Base-by-base conservation (phyloP, 2,888 invertebrate genomes). In the Bhutanitis thaidina region DNA sequence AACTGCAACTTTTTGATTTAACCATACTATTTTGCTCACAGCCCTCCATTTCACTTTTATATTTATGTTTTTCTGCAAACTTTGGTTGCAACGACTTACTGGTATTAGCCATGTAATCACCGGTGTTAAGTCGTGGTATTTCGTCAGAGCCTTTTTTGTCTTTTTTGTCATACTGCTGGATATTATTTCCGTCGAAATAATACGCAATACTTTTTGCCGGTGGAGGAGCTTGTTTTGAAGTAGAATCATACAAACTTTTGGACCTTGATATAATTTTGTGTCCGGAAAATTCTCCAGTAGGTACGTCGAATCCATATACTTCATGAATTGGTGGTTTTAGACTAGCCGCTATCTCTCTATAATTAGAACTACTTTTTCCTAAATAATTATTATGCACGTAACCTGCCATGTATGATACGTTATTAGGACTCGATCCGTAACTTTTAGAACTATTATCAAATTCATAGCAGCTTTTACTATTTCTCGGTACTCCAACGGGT, bases 401-500 rank as follows among this genome's bases (percentile, higher is more conserved):
- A 15, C 90, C 88, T 34, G 85, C 90, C 44, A 92, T 90, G 58
- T 88, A 89, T 1, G 78, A 75, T 5, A 80, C 89, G 14, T 91
- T 90, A 61, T 92, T 92, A 0, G 93, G 92, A 72, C 93, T 92
- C 0, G 91, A 92, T 0, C 92, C 92, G 47, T 92, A 92, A 29
- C 92, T 92, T 72, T 92, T 92, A 0, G 92, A 91, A 0, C 88
- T 69, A 48, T 90, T 89, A 16, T 90, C 89, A 38, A 91, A 91
- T 61, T 89, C 90, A 59, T 86, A 87, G 56, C 87, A 90, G 52
- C 90, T 90, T 59, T 90, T 87, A 55, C 89, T 90, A 14, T 77
- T 80, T 12, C 13, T 34, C 53, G 87, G 88, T 29, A 90, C 85
- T 43, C 62, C 61, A 7, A 66, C 57, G 8, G 66, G 67, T 29